Conservation (phyloP, 2,888 invertebrate species). For the Himalopsyche japonica region DNA sequence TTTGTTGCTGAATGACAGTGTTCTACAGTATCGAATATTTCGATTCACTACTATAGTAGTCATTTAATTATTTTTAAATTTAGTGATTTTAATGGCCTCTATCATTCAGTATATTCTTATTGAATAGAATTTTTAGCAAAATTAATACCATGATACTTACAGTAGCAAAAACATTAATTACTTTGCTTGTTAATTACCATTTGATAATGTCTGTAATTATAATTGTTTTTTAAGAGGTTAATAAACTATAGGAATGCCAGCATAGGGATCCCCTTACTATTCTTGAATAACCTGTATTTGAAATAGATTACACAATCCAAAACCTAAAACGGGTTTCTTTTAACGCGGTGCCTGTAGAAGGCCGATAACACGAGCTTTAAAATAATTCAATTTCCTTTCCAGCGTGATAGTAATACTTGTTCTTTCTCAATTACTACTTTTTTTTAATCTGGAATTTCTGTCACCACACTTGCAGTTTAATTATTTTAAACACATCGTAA, state of each 20-base stretch:
- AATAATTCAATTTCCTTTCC: neutral
- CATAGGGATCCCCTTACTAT: neutral
- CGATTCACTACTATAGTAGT: too few species aligned
- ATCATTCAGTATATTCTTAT: too few species aligned
- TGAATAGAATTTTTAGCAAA: too few species aligned
- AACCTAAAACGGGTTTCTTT: neutral
- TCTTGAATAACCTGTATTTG: conserved; percentile 1
- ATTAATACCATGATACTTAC: too few species aligned
- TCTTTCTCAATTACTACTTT: neutral
- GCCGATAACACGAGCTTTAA: neutral
- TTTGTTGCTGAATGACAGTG: too few species aligned
- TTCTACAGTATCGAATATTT: too few species aligned
- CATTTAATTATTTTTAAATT: too few species aligned
- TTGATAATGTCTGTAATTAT: neutral
- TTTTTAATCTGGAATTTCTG: neutral
- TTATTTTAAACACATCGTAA: neutral
- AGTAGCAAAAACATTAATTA: too few species aligned
- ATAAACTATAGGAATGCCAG: conserved; percentile 1
- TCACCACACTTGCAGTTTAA: neutral
- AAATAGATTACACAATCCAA: neutral
- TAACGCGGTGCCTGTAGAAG: neutral
- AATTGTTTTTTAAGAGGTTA: neutral
- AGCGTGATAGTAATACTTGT: neutral
- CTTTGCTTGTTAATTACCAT: neutral
- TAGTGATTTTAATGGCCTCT: neutral